Conservation (phyloP, 2,888 invertebrate species). For the Bellardia pandia region DNA sequence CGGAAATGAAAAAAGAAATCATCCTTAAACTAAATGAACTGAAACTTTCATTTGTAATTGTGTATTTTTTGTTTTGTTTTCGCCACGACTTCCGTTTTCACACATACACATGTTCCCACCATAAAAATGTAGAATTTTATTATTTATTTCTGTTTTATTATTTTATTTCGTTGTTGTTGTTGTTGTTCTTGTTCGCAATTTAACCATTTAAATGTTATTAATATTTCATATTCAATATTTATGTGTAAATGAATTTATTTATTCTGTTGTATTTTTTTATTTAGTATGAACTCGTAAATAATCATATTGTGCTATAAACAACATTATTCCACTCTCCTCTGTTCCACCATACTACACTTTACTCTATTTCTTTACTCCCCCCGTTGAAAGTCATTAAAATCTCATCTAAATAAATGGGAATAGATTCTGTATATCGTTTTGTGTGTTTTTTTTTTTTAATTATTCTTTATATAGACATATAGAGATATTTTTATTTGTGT, state of each 20-base stretch:
- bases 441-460: background rate
- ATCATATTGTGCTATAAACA: slow-evolving; percentile 32
- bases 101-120: slow-evolving; percentile 18
- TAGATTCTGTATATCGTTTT: slow-evolving; percentile 12
- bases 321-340: slow-evolving; percentile 1
- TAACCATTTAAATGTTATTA: slow-evolving; percentile 36
- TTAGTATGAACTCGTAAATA: slow-evolving; percentile 43
- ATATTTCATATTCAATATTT: slow-evolving; percentile 6
- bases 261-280: background rate
- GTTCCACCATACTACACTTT: slow-evolving; percentile 15
- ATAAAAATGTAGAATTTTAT: slow-evolving; percentile 32
- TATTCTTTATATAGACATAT: too few relatives aligned
- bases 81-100: slow-evolving; percentile 30
- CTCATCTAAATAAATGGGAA: slow-evolving; percentile 42
- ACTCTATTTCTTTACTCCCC: background rate
- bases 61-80: background rate
- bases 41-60: slow-evolving; percentile 44
- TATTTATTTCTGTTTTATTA: slow-evolving; percentile 8
- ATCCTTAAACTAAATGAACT: slow-evolving; percentile 41
- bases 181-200: slow-evolving; percentile 25
- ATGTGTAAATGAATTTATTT: slow-evolving; percentile 31
- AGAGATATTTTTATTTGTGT: slow-evolving; percentile 4
- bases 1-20: background rate
- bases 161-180: slow-evolving; percentile 12
- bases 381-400: slow-evolving; percentile 59